Conservation (phyloP, 2,888 invertebrate genomes). For the Thymelicus acteon region DNA sequence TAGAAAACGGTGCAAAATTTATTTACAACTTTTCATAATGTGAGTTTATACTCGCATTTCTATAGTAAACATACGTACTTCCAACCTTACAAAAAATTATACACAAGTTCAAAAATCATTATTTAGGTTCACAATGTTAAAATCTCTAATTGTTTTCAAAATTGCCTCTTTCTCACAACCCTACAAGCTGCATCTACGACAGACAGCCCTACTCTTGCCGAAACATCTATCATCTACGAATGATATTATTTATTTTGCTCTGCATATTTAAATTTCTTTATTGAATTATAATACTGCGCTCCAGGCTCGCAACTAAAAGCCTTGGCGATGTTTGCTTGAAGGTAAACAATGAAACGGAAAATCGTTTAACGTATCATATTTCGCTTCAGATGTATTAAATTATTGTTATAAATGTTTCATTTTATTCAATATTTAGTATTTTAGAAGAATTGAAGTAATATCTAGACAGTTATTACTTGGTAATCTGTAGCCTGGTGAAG, state of each 20-base stretch:
- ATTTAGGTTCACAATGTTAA: no score
- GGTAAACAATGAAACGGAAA: conserved; percentile 12
- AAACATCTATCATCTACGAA: conserved; percentile 45
- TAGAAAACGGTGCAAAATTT: no score
- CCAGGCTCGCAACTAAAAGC: conserved; percentile 25
- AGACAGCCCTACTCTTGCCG: conserved; percentile 35
- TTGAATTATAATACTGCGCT: conserved; percentile 27
- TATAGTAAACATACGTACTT: no score
- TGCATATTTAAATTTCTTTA: conserved; percentile 42
- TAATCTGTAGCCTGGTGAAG: not conserved
- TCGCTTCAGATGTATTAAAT: not conserved
- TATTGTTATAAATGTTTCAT: not conserved
- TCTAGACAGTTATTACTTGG: not conserved
- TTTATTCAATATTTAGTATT: not conserved
- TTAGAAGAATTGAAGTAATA: not conserved
- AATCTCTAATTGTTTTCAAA: no score
- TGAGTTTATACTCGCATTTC: no score
- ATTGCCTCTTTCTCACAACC: conserved; percentile 1
- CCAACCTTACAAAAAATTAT: no score
- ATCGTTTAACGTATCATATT: conserved; percentile 16
- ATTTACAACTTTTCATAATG: no score
- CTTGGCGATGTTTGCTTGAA: conserved; percentile 17
- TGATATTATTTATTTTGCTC: conserved; percentile 45
- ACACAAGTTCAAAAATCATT: no score
- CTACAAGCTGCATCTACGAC: conserved; percentile 3